phyloP scores from a whole-genome alignment of 2,113 vertebrate genomes.

The Neotragus moschatus region DNA sequence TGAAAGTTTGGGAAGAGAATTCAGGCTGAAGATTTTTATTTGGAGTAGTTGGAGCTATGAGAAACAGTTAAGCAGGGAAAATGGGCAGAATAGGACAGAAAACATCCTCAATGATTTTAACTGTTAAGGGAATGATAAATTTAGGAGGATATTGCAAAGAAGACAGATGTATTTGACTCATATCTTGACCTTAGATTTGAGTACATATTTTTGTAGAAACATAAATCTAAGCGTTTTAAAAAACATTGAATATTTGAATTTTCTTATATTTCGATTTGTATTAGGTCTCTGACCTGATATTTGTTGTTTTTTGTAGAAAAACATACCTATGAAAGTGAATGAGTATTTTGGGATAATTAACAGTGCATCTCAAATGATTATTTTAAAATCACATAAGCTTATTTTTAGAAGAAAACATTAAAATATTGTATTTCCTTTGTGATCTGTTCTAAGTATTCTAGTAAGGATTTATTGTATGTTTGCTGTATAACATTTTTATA shows the following conservation, averaged over 20 bases:
- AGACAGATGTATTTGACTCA: neutral
- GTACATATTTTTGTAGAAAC: neutral
- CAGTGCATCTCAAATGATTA: neutral
- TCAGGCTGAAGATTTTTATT: neutral
- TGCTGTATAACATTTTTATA: neutral
- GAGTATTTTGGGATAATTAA: slow-evolving; percentile 12
- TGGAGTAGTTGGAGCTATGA: neutral
- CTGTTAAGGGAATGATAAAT: neutral
- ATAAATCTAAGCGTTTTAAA: neutral
- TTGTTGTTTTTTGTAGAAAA: neutral
- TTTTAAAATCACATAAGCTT: neutral
- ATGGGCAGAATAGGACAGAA: neutral
- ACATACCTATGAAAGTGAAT: neutral
- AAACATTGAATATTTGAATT: neutral
- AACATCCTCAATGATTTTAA: neutral
- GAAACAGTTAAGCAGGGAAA: neutral
- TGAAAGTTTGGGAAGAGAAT: neutral
- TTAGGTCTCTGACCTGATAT: neutral
- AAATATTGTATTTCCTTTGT: neutral
- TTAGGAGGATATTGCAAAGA: neutral
- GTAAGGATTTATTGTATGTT: neutral
- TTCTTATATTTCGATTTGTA: neutral
- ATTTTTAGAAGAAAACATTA: slow-evolving; percentile 18
- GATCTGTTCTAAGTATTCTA: neutral
- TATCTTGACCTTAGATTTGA: neutral